Conservation (phyloP, 2,888 invertebrate species). For the Aphidius colemani region DNA sequence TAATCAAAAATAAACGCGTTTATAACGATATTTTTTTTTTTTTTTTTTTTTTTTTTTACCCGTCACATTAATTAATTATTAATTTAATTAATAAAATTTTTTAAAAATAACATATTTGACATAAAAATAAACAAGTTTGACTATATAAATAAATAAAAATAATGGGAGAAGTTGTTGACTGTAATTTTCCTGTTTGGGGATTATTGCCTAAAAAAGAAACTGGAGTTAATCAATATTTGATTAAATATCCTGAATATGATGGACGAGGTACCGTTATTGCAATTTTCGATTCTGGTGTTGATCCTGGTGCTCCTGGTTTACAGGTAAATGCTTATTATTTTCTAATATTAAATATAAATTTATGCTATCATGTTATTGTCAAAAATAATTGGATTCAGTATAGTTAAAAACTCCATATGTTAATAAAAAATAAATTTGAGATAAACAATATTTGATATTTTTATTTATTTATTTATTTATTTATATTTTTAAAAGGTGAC, state of each 20-base stretch:
- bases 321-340: constrained; percentile 70
- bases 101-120: too few species aligned
- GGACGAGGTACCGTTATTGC: constrained; percentile 91
- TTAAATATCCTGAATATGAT: constrained; percentile 88
- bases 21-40: constrained; percentile 29
- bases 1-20: constrained; percentile 29
- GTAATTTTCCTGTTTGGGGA: constrained; percentile 80
- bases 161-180: constrained; percentile 59
- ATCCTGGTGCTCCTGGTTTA: constrained; percentile 93
- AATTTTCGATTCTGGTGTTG: constrained; percentile 96
- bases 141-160: constrained; percentile 32
- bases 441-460: constrained; percentile 3
- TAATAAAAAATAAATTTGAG: neutral
- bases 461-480: constrained; percentile 11
- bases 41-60: constrained; percentile 20
- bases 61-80: constrained; percentile 29
- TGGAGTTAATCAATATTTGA: constrained; percentile 82
- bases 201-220: constrained; percentile 95
- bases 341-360: constrained; percentile 8
- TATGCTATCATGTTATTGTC: constrained; percentile 4
- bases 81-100: too few species aligned
- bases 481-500: constrained; percentile 69
- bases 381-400: too few species aligned
- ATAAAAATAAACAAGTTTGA: too few species aligned
- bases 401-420: neutral